Conservation (phyloP, 2,797 vertebrate genomes). For the Champsocephalus esox region DNA sequence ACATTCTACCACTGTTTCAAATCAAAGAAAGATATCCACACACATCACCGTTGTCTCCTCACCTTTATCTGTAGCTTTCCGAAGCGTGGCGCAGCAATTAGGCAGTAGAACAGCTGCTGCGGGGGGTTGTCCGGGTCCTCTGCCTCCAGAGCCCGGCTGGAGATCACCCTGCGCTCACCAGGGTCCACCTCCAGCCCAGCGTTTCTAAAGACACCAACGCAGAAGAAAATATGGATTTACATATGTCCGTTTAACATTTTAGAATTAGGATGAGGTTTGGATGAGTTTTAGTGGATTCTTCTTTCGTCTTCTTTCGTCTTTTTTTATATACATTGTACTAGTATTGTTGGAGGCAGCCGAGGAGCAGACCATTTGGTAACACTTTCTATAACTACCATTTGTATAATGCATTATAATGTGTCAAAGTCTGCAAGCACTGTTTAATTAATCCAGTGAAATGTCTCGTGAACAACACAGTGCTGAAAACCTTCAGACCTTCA, state of each 20-base stretch:
- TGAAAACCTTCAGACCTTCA: neutral
- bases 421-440: too few relatives aligned
- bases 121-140: slow-evolving; percentile 76
- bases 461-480: neutral
- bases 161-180: slow-evolving; percentile 80
- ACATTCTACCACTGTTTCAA: slow-evolving; percentile 1
- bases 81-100: slow-evolving; percentile 70
- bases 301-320: neutral
- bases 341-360: neutral
- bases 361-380: neutral
- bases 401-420: too few relatives aligned
- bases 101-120: slow-evolving; percentile 62
- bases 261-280: neutral
- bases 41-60: slow-evolving; percentile 8
- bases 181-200: slow-evolving; percentile 74
- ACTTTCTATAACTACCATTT: too few relatives aligned
- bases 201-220: slow-evolving; percentile 69
- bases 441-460: neutral
- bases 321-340: neutral
- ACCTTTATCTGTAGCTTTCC: slow-evolving; percentile 81
- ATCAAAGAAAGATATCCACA: neutral
- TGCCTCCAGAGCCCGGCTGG: slow-evolving; percentile 78
- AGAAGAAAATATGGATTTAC: neutral
- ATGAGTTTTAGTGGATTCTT: neutral
- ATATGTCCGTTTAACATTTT: neutral